Percentiles rank a stretch among this genome's conserved stretches.
phyloP scores from a whole-genome alignment of 2,888 invertebrate genomes.

The Hyposoter didymator region DNA sequence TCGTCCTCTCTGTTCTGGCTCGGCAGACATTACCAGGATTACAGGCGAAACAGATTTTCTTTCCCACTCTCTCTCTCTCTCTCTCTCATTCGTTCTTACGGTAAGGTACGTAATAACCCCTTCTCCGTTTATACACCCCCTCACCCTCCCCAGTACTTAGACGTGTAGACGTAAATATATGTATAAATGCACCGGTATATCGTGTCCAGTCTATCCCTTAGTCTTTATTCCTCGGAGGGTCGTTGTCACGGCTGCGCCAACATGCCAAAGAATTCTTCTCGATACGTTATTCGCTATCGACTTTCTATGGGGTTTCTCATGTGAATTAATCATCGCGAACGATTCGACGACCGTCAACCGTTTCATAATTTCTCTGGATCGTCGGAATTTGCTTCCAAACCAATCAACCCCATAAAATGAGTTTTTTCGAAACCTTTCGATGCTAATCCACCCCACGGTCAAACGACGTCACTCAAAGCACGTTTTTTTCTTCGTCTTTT shows the following conservation, averaged over 20 bases:
- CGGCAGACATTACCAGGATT: conserved; percentile 80
- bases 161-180: conserved; percentile 22
- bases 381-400: neutral
- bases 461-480: neutral
- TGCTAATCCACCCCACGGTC: neutral
- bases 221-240: conserved; percentile 70
- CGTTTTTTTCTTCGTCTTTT: neutral
- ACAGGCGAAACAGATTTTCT: conserved; percentile 70
- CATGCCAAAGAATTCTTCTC: conserved; percentile 32
- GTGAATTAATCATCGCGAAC: neutral
- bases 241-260: conserved; percentile 64
- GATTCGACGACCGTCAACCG: neutral
- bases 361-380: neutral
- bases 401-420: neutral
- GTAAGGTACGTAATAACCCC: conserved; percentile 76
- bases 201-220: conserved; percentile 68
- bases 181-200: conserved; percentile 29
- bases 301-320: neutral
- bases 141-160: conserved; percentile 45
- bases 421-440: neutral
- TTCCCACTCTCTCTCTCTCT: conserved; percentile 42
- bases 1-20: conserved; percentile 72
- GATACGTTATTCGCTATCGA: conserved; percentile 36
- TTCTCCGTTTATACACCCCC: conserved; percentile 64
- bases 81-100: conserved; percentile 30